Evolutionary conservation across 2,888 invertebrate species (phyloP).

Genomic region (Caenorhabditis zanzibari): DNA sequence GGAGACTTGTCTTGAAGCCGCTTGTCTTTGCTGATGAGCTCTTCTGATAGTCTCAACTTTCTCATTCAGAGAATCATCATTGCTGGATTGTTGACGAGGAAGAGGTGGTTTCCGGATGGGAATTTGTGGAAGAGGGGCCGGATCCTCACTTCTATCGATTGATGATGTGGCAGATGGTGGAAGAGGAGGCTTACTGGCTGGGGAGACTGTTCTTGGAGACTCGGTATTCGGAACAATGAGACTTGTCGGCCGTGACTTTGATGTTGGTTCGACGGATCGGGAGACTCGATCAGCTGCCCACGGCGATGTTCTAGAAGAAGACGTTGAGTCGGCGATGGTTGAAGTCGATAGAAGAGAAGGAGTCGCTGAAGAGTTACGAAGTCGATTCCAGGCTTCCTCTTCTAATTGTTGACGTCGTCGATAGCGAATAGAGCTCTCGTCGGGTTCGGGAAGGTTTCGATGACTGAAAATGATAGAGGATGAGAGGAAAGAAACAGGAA

Average conservation of each 20-base stretch:
- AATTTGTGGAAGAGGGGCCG: constrained; percentile 44
- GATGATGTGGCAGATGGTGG: constrained; percentile 39
- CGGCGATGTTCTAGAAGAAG: constrained; percentile 51
- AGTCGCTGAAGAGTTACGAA: constrained; percentile 64
- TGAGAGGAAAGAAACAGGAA: not conserved
- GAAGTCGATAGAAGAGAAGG: constrained; percentile 56
- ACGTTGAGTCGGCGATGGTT: constrained; percentile 21
- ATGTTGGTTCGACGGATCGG: constrained; percentile 52
- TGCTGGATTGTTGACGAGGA: constrained; percentile 76
- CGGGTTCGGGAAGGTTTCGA: constrained; percentile 59
- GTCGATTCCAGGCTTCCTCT: constrained; percentile 80
- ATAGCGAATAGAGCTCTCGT: constrained; percentile 74
- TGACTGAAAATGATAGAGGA: constrained; percentile 57
- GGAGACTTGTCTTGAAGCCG: constrained; percentile 66
- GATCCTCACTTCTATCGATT: constrained; percentile 49
- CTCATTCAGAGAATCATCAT: constrained; percentile 80
- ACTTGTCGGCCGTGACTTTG: constrained; percentile 61
- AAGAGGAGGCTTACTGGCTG: constrained; percentile 57
- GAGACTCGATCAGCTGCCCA: constrained; percentile 63
- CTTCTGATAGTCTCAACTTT: constrained; percentile 79
- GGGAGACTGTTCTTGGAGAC: constrained; percentile 59
- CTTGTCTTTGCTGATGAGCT: constrained; percentile 76
- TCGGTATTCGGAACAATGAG: constrained; percentile 45
- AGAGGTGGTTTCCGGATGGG: constrained; percentile 73
- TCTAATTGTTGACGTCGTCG: constrained; percentile 80